Base-by-base conservation (phyloP, 2,888 invertebrate species). In the Drosophila emarginata region DNA sequence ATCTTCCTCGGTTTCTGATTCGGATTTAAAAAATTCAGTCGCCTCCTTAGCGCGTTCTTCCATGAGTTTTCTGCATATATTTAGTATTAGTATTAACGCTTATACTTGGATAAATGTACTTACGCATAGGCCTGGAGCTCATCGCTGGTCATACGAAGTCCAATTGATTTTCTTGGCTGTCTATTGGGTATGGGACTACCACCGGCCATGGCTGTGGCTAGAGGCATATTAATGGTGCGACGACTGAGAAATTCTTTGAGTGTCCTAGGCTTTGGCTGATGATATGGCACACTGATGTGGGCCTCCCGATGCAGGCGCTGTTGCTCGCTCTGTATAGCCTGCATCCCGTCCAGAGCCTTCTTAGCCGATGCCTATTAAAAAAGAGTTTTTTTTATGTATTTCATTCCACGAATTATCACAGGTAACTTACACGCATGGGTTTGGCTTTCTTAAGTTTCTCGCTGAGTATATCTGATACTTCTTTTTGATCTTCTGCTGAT, bases 251-350 rank as follows among this genome's bases (percentile, higher is more conserved):
- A 97, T 85, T 97, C 97, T 89, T 96, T 94, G 0, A 98, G 92
- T 0, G 95, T 94, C 62, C 95, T 93, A 40, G 95, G 95, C 87
- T 96, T 96, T 1, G 98, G 97, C 87, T 94, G 94, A 89, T 98
- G 97, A 90, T 98, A 98, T 0, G 98, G 98, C 39, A 98, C 92
- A 45, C 94, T 94, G 4, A 97, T 93, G 67, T 94, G 92, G 15
- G 94, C 94, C 90, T 97, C 96, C 77, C 98, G 93, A 9, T 96
- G 90, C 92, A 96, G 93, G 63, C 97, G 93, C 90, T 97, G 97
- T 0, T 96, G 95, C 91, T 97, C 97, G 90, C 97, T 96, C 87
- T 95, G 95, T 72, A 97, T 96, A 82, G 95, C 94, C 79, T 94
- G 94, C 93, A 95, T 94, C 67, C 95, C 95, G 80, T 95, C 93